These are phyloP conservation scores for Clunio marinus DNA, from an alignment of 2,888 invertebrate species.

Conservation along the genomic window DNA sequence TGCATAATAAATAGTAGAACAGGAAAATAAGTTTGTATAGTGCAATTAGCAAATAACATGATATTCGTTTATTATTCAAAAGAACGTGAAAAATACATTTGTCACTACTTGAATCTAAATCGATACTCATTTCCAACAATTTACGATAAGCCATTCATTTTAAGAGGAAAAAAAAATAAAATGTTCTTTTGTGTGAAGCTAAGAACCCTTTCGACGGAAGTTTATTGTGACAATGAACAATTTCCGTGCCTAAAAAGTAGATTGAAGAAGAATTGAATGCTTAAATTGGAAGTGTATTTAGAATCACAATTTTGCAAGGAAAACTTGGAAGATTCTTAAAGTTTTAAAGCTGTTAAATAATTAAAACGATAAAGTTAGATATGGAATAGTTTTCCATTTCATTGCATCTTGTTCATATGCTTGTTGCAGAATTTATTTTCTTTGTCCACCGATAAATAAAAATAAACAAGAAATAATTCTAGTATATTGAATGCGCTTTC, in stretches of 20 bases:
- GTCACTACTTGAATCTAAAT: neutral
- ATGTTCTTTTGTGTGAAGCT: neutral
- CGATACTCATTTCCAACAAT: neutral
- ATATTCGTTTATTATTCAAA: neutral
- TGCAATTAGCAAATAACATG: neutral
- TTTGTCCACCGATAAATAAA: neutral
- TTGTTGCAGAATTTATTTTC: too few species aligned
- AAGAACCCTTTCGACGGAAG: too few species aligned
- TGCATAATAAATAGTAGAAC: too few species aligned
- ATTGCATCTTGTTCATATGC: too few species aligned
- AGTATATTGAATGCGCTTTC: constrained; percentile 2
- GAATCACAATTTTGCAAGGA: too few species aligned
- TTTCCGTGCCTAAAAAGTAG: neutral
- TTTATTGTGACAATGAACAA: too few species aligned
- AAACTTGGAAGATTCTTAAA: too few species aligned
- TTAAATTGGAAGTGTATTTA: too few species aligned
- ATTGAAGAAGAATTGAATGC: neutral
- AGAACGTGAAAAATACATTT: neutral
- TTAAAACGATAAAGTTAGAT: too few species aligned
- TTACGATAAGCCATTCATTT: too few species aligned
- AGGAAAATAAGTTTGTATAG: neutral
- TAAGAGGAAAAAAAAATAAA: neutral
- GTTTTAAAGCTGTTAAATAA: too few species aligned
- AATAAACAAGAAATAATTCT: neutral
- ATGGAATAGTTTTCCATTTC: too few species aligned